A percentile compares a stretch with the other conserved stretches of the same genome.
Evolutionary conservation across 2,113 vertebrate genomes (phyloP).

Genomic region (Oreochromis spilurus): DNA sequence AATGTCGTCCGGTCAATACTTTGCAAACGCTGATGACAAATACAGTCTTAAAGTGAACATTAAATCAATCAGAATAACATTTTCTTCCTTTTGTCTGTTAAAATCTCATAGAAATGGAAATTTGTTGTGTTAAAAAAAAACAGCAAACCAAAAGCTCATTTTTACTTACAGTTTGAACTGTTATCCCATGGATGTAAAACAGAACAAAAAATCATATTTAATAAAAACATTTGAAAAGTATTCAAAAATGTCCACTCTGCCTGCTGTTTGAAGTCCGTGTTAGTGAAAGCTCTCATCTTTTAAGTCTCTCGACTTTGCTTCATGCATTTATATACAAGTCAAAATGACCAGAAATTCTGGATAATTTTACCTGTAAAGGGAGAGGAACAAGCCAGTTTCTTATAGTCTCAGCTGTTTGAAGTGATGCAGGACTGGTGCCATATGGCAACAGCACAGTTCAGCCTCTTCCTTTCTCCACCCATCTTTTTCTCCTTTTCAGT

Average conservation of each 20-base stretch:
- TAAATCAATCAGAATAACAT: background rate
- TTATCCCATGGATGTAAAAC: background rate
- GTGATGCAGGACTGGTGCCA: background rate
- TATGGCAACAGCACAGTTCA: background rate
- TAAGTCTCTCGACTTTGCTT: background rate
- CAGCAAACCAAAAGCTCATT: background rate
- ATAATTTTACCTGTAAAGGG: background rate
- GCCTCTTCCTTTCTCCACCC: background rate
- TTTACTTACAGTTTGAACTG: constrained; percentile 3
- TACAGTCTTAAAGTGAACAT: constrained; percentile 1
- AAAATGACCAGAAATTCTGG: background rate
- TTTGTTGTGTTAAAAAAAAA: background rate
- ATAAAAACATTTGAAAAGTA: constrained; percentile 28
- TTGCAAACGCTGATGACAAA: background rate
- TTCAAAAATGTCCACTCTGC: background rate
- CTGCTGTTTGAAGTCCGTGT: background rate
- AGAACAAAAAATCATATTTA: background rate
- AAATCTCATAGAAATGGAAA: background rate
- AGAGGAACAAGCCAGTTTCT: background rate
- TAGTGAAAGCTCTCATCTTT: background rate
- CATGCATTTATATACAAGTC: constrained; percentile 44
- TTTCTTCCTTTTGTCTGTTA: background rate
- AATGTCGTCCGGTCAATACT: background rate
- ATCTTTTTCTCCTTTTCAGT: background rate
- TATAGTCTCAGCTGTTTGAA: constrained; percentile 16